Evolutionary conservation across 1,140 invertebrate genomes (phyloP).

Genomic region (Dreissena rostriformis): DNA sequence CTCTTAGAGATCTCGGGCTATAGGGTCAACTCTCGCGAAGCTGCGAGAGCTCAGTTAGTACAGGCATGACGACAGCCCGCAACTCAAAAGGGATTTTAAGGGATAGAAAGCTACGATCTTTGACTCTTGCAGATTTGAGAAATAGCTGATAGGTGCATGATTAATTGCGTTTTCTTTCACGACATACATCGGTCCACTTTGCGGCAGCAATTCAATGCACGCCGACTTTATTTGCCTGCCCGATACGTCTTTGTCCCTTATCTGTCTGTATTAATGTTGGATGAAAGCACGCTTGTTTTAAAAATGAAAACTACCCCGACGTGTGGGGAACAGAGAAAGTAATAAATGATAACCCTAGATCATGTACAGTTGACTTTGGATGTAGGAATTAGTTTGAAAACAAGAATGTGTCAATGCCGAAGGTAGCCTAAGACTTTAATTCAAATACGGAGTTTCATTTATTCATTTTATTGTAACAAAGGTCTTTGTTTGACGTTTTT

Average conservation of each 20-base stretch:
- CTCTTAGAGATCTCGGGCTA: conserved; percentile 5
- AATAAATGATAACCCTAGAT: conserved; percentile 3
- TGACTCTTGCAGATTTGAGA: conserved; percentile 31
- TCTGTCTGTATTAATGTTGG: conserved; percentile 17
- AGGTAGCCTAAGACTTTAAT: too few species aligned
- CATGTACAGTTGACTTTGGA: too few species aligned
- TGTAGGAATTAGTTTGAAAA: too few species aligned
- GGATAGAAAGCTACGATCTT: conserved; percentile 38
- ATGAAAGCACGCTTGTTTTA: conserved; percentile 32
- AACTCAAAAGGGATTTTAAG: conserved; percentile 47
- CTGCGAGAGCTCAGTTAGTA: conserved; percentile 1
- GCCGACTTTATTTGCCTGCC: conserved; percentile 13
- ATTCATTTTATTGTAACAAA: too few species aligned
- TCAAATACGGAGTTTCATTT: too few species aligned
- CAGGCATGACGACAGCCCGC: conserved; percentile 1
- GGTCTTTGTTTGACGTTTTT: too few species aligned
- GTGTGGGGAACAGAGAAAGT: conserved; percentile 21
- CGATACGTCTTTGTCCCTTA: conserved; percentile 45
- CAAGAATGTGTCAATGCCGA: too few species aligned
- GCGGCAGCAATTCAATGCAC: conserved; percentile 24
- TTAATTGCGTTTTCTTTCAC: conserved; percentile 28
- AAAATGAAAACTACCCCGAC: conserved; percentile 15
- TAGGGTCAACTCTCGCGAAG: conserved; percentile 46
- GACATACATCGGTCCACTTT: conserved; percentile 38
- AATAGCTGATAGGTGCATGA: conserved; percentile 39